These are phyloP conservation scores for Felis catus DNA, from an alignment of 2,113 vertebrate species.

Conservation along the genomic window F.catus_Fca126_mat1.0 CM031420.1:76168001-76168500, in stretches of 20 bases:
- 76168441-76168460: neutral
- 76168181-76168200: neutral
- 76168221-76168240: neutral
- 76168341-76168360: neutral
- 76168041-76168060: neutral
- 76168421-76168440: neutral
- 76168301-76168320: neutral
- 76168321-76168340: neutral
- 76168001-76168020: neutral
- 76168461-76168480: neutral
- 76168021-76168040: constrained; percentile 18
- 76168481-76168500: neutral
- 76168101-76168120: neutral
- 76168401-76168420: neutral
- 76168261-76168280: neutral
- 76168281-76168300: neutral
- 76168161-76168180: neutral
- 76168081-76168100: neutral
- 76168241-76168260: neutral
- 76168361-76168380: neutral
- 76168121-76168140: neutral
- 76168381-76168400: neutral
- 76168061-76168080: neutral
- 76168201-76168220: neutral
- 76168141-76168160: neutral